These are phyloP conservation scores for Gallirallus australis DNA, from an alignment of 2,797 vertebrate species.

Conservation along the genomic window DNA sequence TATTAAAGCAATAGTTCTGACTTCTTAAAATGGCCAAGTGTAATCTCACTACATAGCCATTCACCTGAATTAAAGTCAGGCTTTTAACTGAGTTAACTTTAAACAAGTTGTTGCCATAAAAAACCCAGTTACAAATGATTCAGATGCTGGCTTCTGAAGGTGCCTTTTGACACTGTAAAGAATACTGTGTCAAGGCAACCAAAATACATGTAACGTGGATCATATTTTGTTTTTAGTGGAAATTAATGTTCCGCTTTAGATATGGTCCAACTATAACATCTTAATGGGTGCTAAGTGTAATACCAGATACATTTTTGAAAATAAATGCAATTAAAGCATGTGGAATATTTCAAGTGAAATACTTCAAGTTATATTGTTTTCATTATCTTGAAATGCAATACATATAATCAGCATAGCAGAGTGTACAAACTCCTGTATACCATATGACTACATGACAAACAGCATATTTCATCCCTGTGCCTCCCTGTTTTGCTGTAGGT, in stretches of 20 bases:
- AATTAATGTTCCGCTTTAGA: background rate
- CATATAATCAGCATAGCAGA: background rate
- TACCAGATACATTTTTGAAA: background rate
- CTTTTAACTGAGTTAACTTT: background rate
- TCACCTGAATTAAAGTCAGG: background rate
- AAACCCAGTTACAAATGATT: background rate
- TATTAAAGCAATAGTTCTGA: background rate
- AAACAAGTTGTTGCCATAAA: background rate
- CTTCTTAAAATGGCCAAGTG: background rate
- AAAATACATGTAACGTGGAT: background rate
- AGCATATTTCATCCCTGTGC: background rate
- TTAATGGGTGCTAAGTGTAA: background rate
- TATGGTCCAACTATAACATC: background rate
- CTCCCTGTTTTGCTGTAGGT: background rate
- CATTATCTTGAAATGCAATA: background rate
- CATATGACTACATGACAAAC: background rate
- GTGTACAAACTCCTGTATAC: background rate
- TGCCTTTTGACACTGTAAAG: background rate
- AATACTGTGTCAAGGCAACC: background rate
- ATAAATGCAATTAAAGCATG: background rate
- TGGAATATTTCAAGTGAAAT: background rate
- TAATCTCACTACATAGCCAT: background rate
- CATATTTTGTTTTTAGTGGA: background rate
- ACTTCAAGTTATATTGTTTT: background rate
- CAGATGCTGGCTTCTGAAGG: background rate